Percentiles rank a stretch among this genome's conserved stretches.
Conservation (phyloP, 2,888 invertebrate species). For the Macrophya annulata region DNA sequence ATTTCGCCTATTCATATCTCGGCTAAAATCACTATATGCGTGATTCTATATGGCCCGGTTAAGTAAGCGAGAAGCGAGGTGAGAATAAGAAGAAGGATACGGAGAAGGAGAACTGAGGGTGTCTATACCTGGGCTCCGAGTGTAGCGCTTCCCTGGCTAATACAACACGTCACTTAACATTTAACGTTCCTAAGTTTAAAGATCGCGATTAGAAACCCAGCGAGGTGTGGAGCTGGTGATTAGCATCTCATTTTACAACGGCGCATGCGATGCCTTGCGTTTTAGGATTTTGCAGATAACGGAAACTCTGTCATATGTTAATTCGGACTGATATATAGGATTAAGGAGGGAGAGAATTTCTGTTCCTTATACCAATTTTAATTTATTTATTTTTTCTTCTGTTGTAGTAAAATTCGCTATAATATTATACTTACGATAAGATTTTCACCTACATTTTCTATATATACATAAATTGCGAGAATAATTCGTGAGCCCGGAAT, state of each 20-base stretch:
- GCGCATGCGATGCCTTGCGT: neutral
- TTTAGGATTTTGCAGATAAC: constrained; percentile 4
- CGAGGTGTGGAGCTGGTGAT: constrained; percentile 6
- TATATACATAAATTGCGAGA: neutral
- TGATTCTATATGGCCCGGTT: constrained; percentile 10
- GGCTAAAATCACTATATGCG: constrained; percentile 1
- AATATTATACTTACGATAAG: too few species aligned
- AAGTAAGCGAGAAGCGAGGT: neutral
- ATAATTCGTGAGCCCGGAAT: neutral
- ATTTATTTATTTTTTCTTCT: neutral
- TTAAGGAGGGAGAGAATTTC: too few species aligned
- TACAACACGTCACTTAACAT: constrained; percentile 5
- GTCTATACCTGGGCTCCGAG: constrained; percentile 12
- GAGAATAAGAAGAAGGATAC: constrained; percentile 14
- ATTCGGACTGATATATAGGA: too few species aligned
- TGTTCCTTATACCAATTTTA: too few species aligned
- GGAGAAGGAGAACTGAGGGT: neutral
- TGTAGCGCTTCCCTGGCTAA: neutral
- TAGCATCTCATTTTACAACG: constrained; percentile 21
- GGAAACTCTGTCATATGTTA: neutral
- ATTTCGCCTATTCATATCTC: neutral
- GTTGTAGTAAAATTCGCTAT: too few species aligned
- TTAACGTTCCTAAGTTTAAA: constrained; percentile 14
- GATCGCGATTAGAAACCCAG: constrained; percentile 31
- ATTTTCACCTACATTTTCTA: neutral